phyloP scores from a whole-genome alignment of 2,888 invertebrate genomes.

The Acrobasis suavella region DNA sequence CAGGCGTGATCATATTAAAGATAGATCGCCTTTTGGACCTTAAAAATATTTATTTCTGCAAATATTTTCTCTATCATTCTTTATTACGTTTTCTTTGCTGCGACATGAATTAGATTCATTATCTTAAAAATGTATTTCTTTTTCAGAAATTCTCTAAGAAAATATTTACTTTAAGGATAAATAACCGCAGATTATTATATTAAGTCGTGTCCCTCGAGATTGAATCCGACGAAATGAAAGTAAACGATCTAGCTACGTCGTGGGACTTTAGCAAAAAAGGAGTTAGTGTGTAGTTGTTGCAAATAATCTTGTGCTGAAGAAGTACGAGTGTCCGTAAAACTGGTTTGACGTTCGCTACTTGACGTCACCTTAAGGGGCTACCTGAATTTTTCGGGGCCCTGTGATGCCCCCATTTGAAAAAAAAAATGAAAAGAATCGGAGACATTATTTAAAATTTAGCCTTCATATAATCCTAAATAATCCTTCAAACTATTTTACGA shows the following conservation, averaged over 20 bases:
- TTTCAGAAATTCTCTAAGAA: neutral
- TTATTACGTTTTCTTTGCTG: neutral
- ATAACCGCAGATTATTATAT: neutral
- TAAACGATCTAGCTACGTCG: neutral
- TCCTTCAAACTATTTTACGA: too few species aligned
- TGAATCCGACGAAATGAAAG: conserved; percentile 2
- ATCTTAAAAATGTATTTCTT: neutral
- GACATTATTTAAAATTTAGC: too few species aligned
- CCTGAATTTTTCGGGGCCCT: too few species aligned
- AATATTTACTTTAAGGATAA: neutral
- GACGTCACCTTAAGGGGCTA: too few species aligned
- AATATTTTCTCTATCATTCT: neutral
- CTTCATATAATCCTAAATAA: too few species aligned
- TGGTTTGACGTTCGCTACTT: too few species aligned
- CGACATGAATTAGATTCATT: neutral
- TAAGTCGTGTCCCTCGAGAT: conserved; percentile 1
- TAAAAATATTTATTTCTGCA: too few species aligned
- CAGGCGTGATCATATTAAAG: too few species aligned
- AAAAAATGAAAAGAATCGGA: too few species aligned
- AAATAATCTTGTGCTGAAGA: neutral
- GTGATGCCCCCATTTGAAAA: too few species aligned
- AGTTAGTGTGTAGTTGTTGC: neutral
- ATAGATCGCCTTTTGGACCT: too few species aligned
- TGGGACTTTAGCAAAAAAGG: neutral
- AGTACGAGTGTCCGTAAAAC: too few species aligned